Evolutionary conservation across 2,888 invertebrate genomes (phyloP), one percentile per base, ranked within the genome.

Genomic region (Lottia scabra): DNA sequence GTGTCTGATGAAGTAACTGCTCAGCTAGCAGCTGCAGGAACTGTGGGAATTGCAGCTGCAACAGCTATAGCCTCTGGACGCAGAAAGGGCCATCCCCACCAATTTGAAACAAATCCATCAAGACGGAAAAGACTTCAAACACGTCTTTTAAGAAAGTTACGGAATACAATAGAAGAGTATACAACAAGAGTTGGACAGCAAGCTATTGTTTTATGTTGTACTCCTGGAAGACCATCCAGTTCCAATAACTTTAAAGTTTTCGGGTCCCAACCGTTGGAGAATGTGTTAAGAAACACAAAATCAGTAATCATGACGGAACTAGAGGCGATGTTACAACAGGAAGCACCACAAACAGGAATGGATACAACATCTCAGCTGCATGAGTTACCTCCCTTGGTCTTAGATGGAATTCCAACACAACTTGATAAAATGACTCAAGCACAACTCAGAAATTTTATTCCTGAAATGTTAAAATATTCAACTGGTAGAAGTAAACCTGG

Each of bases 341-440:
- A 98, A 90, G 95, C 95, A 74, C 96, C 97, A 84, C 95, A 95
- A 19, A 94, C 94, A 83, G 92, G 93, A 64, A 94, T 93, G 87
- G 97, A 98, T 87, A 97, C 96, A 91, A 97, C 96, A 91, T 96
- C 97, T 5, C 94, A 95, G 79, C 92, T 98, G 72, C 97, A 98
- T 91, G 98, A 98, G 92, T 91, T 98, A 90, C 98, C 98, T 77
- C 97, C 97, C 65, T 92, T 98, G 80, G 96, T 97, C 85, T 96
- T 98, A 86, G 98, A 98, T 91, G 98, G 98, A 78, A 98, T 98
- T 89, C 98, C 98, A 78, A 98, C 98, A 75, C 97, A 98, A 19
- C 97, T 98, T 0, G 98, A 98, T 91, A 98, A 98, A 92, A 98
- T 98, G 98, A 98, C 98, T 62, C 97, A 98, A 92, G 98, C 98